Conservation (phyloP, 2,113 vertebrate species). For the Bolborhynchus lineola region DNA sequence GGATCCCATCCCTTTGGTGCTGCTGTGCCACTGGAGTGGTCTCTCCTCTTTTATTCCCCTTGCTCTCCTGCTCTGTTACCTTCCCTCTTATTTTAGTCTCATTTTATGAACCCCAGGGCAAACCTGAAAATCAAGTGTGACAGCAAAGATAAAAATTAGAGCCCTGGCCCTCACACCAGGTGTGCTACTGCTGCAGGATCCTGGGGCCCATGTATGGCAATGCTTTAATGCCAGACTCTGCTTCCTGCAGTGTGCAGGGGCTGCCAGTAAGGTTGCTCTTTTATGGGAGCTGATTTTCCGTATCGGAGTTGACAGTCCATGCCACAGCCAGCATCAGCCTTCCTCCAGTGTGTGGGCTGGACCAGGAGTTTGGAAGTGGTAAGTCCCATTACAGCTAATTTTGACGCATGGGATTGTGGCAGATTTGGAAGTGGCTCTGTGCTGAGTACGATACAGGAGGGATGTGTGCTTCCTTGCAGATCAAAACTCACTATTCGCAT, state of each 20-base stretch:
- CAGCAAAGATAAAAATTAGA: not conserved
- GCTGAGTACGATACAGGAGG: not conserved
- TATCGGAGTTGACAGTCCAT: not conserved
- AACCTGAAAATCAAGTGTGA: constrained; percentile 15
- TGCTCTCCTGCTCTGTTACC: not conserved
- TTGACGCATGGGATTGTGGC: not conserved
- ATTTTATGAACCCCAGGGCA: not conserved
- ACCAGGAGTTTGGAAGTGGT: not conserved
- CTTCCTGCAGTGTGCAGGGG: not conserved
- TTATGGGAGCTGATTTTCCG: constrained; percentile 38
- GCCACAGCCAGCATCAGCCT: not conserved
- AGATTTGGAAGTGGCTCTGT: not conserved
- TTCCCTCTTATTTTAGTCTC: not conserved
- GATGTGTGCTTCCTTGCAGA: not conserved
- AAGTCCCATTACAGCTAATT: not conserved
- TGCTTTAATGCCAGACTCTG: not conserved
- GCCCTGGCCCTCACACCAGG: not conserved
- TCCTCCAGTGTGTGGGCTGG: not conserved
- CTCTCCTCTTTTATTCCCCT: not conserved
- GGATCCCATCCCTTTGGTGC: not conserved
- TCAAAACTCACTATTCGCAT: not conserved
- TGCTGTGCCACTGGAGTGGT: accelerated
- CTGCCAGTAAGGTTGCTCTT: not conserved
- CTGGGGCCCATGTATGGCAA: not conserved
- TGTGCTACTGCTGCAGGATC: not conserved